phyloP scores from a whole-genome alignment of 2,888 invertebrate genomes.

The Julus scanicus region DNA sequence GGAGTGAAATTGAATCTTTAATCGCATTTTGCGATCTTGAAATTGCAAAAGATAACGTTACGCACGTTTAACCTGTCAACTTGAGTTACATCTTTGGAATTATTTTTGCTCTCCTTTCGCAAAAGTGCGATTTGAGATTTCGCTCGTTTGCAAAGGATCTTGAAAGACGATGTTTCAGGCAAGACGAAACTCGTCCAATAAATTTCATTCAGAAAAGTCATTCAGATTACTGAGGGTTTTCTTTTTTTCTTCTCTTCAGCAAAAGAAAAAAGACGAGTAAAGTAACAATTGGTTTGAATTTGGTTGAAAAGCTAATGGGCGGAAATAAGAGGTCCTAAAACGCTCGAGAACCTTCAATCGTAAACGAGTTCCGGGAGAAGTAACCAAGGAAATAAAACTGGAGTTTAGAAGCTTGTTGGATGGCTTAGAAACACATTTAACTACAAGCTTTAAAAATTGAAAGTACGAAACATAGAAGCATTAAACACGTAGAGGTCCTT shows the following conservation, averaged over 20 bases:
- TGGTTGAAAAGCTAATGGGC: constrained; percentile 29
- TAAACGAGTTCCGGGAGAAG: not conserved
- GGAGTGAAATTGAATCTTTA: not conserved
- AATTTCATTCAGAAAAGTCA: not conserved
- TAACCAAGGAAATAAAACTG: no score
- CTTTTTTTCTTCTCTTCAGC: not conserved
- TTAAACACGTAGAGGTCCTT: no score
- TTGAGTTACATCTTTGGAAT: not conserved
- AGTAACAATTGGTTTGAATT: constrained; percentile 1
- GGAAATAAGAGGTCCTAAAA: constrained; percentile 35
- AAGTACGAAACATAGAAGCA: no score
- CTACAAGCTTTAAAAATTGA: no score
- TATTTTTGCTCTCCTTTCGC: not conserved
- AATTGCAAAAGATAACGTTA: not conserved
- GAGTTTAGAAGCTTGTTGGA: no score
- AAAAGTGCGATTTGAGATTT: not conserved
- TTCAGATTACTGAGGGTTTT: not conserved
- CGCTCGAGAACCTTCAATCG: not conserved
- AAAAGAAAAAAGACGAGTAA: not conserved
- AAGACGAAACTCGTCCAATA: constrained; percentile 5
- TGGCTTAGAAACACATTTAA: no score
- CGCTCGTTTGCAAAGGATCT: not conserved
- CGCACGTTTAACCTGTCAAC: constrained; percentile 3
- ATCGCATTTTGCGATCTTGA: not conserved
- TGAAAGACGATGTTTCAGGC: not conserved